Evolutionary conservation across 2,888 invertebrate genomes (phyloP).

Genomic region (Lucinisca nassula): DNA sequence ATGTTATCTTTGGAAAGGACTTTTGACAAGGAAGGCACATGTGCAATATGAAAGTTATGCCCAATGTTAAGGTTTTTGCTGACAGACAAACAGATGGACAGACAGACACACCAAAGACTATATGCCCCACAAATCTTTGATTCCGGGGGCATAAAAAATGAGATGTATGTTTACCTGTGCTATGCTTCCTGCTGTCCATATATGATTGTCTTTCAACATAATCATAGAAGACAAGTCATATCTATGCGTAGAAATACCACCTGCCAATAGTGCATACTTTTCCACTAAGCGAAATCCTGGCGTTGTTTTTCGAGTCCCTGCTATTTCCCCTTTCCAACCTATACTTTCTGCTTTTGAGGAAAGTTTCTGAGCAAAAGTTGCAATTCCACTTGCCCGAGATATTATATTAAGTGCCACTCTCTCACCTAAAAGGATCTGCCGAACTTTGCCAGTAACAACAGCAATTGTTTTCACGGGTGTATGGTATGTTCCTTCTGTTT

Average conservation of each 20-base stretch:
- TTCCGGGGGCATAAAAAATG: too few relatives aligned
- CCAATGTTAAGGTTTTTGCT: too few relatives aligned
- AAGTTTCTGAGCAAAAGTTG: constrained; percentile 84
- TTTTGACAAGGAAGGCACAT: too few relatives aligned
- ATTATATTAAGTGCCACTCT: constrained; percentile 88
- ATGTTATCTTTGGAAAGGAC: too few relatives aligned
- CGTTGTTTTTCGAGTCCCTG: constrained; percentile 88
- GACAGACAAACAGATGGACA: too few relatives aligned
- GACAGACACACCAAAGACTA: too few relatives aligned
- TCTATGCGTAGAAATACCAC: constrained; percentile 88
- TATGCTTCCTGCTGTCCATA: constrained; percentile 87
- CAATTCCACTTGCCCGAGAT: constrained; percentile 88
- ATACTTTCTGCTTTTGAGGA: constrained; percentile 70
- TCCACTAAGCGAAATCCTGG: constrained; percentile 89
- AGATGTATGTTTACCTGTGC: too few relatives aligned
- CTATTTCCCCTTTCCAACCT: constrained; percentile 87
- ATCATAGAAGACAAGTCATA: constrained; percentile 88
- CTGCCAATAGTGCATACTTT: constrained; percentile 88
- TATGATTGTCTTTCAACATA: constrained; percentile 89
- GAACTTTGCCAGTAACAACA: constrained; percentile 85
- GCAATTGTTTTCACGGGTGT: constrained; percentile 83
- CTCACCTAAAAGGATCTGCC: constrained; percentile 87
- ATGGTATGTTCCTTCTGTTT: constrained; percentile 83
- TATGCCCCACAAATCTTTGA: too few relatives aligned
- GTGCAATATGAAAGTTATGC: too few relatives aligned